Base-by-base conservation (phyloP, 2,113 vertebrate species). In the Ursus arctos region DNA sequence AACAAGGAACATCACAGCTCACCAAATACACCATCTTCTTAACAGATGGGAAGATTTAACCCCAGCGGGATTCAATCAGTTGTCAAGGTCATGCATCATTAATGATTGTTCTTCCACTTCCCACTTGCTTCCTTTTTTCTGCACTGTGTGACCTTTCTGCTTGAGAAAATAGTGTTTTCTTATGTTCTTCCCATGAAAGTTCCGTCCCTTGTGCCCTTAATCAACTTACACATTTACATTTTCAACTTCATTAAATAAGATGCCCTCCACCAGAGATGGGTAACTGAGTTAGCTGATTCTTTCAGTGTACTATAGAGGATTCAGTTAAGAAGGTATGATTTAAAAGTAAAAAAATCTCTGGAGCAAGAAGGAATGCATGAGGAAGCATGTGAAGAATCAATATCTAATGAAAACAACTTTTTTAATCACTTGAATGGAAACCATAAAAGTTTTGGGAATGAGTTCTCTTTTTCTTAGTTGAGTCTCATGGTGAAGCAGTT, bases 221-320 rank as follows among this genome's bases (percentile, higher is more conserved):
- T 49, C 72, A 89, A 63, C 33, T 87, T 49, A 53, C 1, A 72
- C 47, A 74, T 84, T 91, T 88, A 67, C 76, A 91, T 74, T 93
- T 93, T 83, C 24, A 84, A 69, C 36, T 65, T 57, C 10, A 53
- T 87, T 94, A 90, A 71, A 61, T 88, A 67, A 96, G 83, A 51
- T 57, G 4, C 7, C 67, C 21, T 8, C 36, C 26, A 67, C 49
- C 43, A 93, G 86, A 95, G 51, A 63, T 49, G 15, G 57, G 53
- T 49, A 81, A 61, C 40, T 53, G 19, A 87, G 10, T 71, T 76
- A 77, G n/a, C 7, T 55, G 83, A 92, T 67, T 82, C 4, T 79
- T 80, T 88, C 49, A 80, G 49, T 91, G 28, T 10, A 22, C 33
- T 69, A n/a, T 36, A 88, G 24, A 88, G 33, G 76, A 72, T 74